These are phyloP conservation scores for Thera britannica DNA, from an alignment of 2,888 invertebrate species.

Conservation along the genomic window DNA sequence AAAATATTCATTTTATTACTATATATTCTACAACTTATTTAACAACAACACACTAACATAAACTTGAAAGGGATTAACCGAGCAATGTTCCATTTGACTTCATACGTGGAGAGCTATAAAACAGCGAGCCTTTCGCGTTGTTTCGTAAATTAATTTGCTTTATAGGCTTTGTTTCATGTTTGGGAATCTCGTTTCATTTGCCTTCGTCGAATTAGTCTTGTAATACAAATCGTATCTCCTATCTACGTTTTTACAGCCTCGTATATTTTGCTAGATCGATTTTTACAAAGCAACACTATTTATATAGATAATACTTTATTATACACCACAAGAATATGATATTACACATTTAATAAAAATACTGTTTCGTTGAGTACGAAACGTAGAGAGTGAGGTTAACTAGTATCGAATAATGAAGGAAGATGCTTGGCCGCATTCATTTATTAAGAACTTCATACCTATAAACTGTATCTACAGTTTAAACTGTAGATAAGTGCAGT, in stretches of 20 bases:
- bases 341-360: not conserved
- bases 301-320: too few species aligned
- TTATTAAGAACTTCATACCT: too few species aligned
- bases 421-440: too few species aligned
- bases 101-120: conserved; percentile 21
- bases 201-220: conserved; percentile 13
- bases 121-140: conserved; percentile 10
- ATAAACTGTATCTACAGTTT: too few species aligned
- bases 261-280: not conserved
- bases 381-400: too few species aligned
- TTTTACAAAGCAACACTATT: too few species aligned
- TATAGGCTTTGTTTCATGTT: conserved; percentile 16
- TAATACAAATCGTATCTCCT: conserved; percentile 1
- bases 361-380: too few species aligned
- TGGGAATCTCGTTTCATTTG: conserved; percentile 8
- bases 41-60: conserved; percentile 8
- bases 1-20: too few species aligned
- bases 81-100: conserved; percentile 18
- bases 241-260: not conserved
- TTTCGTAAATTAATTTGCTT: conserved; percentile 20
- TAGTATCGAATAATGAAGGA: not conserved
- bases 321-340: not conserved
- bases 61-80: conserved; percentile 18
- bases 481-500: too few species aligned
- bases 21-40: conserved; percentile 7